phyloP scores from a whole-genome alignment of 64 coral and sea anemone species.

The Actinia equina region DNA sequence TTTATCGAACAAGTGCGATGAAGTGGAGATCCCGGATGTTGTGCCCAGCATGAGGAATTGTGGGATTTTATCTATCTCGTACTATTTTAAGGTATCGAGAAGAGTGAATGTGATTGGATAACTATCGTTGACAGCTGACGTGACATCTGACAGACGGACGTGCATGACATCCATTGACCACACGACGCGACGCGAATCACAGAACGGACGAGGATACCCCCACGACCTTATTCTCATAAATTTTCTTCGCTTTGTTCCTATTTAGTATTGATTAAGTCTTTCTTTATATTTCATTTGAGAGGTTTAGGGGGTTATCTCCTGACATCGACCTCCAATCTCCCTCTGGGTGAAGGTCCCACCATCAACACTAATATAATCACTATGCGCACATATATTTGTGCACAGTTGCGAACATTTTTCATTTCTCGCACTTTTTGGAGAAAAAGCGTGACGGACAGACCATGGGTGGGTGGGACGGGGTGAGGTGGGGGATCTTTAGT shows the following conservation, averaged over 20 bases:
- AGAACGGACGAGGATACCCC: no score
- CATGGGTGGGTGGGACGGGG: neutral
- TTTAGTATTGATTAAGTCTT: no score
- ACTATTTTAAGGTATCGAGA: slow-evolving; percentile 70
- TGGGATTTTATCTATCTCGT: slow-evolving; percentile 78
- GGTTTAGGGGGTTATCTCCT: no score
- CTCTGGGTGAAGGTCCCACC: no score
- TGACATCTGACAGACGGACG: neutral
- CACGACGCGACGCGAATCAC: neutral
- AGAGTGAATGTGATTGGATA: neutral
- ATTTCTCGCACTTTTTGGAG: neutral
- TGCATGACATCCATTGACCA: neutral
- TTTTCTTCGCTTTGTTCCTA: no score
- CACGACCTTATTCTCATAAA: no score
- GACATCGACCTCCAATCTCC: no score
- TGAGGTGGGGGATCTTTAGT: no score
- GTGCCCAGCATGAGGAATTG: slow-evolving; percentile 80
- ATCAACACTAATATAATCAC: no score
- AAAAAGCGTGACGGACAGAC: no score
- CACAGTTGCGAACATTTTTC: neutral
- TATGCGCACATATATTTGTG: no score
- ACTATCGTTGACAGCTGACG: neutral
- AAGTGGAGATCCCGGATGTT: slow-evolving; percentile 89
- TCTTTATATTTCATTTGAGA: no score
- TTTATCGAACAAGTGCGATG: slow-evolving; percentile 46